phyloP scores from a whole-genome alignment of 2,797 vertebrate species.

The Protosalanx chinensis region DNA sequence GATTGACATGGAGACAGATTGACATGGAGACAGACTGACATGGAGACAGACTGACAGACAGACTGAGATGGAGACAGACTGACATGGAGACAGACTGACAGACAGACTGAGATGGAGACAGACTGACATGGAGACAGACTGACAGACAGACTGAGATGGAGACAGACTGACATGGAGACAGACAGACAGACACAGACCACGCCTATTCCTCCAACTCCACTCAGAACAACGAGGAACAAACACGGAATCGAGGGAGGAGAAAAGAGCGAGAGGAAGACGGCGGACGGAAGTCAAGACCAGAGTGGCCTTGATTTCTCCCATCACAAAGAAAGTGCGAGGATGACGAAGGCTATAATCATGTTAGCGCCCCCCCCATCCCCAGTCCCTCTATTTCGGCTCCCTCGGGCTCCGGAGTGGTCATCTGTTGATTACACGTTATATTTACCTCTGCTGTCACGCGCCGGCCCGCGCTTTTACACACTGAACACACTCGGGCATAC shows the following conservation, averaged over 20 bases:
- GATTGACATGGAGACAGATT: no score
- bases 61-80: no score
- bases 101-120: no score
- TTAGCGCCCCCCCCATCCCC: slow-evolving; percentile 60
- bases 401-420: slow-evolving; percentile 77
- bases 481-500: slow-evolving; percentile 48
- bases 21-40: no score
- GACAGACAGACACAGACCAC: no score
- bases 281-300: slow-evolving; percentile 54
- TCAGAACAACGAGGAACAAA: neutral
- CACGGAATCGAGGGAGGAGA: neutral
- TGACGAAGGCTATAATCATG: slow-evolving; percentile 80
- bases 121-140: no score
- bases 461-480: slow-evolving; percentile 48
- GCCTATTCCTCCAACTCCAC: neutral
- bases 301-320: slow-evolving; percentile 68
- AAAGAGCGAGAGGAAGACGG: slow-evolving; percentile 34
- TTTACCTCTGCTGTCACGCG: slow-evolving; percentile 76
- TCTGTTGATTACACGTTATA: slow-evolving; percentile 90
- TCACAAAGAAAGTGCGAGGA: slow-evolving; percentile 49
- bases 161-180: no score
- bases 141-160: no score
- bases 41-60: no score
- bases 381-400: slow-evolving; percentile 63
- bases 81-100: no score